Conservation (phyloP, 2,797 vertebrate genomes). For the Cygnus olor region DNA sequence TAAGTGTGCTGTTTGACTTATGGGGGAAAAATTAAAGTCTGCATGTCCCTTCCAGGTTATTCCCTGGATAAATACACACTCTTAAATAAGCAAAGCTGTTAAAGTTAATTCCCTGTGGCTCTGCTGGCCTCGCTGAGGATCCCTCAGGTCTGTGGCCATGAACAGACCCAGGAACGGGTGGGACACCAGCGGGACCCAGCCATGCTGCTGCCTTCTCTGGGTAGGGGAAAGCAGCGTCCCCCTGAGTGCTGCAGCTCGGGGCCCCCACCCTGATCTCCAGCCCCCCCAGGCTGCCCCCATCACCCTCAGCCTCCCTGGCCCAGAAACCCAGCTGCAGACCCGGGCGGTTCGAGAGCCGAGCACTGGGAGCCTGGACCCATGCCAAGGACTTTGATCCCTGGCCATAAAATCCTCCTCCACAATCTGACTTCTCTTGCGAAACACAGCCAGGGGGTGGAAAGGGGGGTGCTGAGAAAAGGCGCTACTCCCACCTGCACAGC, state of each 20-base stretch:
- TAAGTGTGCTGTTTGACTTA: neutral
- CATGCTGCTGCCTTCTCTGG: fast-evolving
- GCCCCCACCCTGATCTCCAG: neutral
- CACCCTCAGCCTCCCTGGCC: neutral
- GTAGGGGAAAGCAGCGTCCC: neutral
- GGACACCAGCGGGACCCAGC: neutral
- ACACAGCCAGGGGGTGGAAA: neutral
- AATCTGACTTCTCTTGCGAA: neutral
- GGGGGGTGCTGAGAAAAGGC: neutral
- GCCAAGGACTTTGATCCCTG: conserved; percentile 42
- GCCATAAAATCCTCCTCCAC: conserved; percentile 23
- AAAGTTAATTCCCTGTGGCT: neutral
- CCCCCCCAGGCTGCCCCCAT: neutral
- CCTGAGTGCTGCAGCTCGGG: fast-evolving
- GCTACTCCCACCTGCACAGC: neutral
- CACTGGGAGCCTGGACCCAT: neutral
- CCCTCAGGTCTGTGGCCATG: neutral
- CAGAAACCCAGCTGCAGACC: conserved; percentile 7
- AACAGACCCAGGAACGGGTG: neutral
- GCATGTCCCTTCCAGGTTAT: neutral
- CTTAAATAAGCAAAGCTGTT: neutral
- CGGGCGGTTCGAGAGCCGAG: neutral
- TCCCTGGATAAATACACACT: neutral
- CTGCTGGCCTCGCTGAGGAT: neutral
- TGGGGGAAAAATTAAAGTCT: neutral